These are phyloP conservation scores for Motacilla tschutschensis DNA, from an alignment of 2,113 vertebrate genomes.

Conservation along the genomic window DNA sequence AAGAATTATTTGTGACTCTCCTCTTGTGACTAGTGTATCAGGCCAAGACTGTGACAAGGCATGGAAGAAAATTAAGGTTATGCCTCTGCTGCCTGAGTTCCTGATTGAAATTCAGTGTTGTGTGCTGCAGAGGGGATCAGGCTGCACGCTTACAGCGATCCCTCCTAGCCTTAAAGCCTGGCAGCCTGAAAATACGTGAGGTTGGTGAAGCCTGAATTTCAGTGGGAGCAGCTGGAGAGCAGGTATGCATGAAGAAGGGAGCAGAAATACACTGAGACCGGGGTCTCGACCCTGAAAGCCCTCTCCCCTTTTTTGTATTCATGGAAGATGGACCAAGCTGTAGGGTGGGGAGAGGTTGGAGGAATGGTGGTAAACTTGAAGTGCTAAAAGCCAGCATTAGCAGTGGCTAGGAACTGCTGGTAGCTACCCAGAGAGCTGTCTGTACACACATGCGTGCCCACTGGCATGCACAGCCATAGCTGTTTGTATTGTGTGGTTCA, in stretches of 20 bases:
- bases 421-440: background rate
- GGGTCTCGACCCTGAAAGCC: background rate
- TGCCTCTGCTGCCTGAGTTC: background rate
- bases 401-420: background rate
- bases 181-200: background rate
- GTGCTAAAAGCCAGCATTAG: background rate
- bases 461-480: background rate
- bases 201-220: conserved; percentile 5
- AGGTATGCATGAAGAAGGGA: background rate
- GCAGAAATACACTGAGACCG: background rate
- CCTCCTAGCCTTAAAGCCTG: background rate
- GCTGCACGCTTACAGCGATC: background rate
- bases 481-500: background rate
- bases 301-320: background rate
- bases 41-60: conserved; percentile 23
- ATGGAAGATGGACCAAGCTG: background rate
- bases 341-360: background rate
- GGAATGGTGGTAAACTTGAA: background rate
- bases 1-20: conserved; percentile 31
- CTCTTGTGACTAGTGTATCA: background rate
- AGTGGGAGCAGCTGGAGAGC: background rate
- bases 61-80: conserved; percentile 34
- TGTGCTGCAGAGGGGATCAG: background rate
- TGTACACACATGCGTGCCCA: background rate
- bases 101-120: conserved; percentile 36